A percentile compares a stretch with the other conserved stretches of the same genome.
phyloP scores from a whole-genome alignment of 2,113 vertebrate genomes.

The Rostratula benghalensis region DNA sequence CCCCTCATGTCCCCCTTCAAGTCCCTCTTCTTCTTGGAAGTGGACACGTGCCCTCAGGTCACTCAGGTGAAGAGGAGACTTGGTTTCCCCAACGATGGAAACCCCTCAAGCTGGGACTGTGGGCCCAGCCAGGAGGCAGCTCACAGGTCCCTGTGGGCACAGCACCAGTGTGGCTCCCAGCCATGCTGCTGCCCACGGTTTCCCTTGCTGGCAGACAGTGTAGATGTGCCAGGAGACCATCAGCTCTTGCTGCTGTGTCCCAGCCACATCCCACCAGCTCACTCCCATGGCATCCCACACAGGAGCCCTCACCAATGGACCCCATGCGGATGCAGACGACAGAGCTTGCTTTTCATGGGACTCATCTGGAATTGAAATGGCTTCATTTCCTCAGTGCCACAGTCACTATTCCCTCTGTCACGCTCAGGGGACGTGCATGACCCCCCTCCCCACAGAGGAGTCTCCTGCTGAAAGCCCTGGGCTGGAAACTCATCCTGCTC shows the following conservation, averaged over 20 bases:
- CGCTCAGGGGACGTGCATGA: rapidly evolving
- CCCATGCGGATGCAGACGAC: rapidly evolving
- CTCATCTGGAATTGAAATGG: not conserved
- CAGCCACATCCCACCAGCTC: not conserved
- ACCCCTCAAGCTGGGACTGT: rapidly evolving
- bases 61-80: not conserved
- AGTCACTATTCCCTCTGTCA: not conserved
- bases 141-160: not conserved
- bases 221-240: not conserved
- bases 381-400: not conserved
- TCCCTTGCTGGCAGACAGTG: not conserved
- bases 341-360: not conserved
- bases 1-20: not conserved
- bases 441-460: not conserved
- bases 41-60: not conserved
- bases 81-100: not conserved
- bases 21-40: not conserved
- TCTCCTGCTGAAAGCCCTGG: not conserved
- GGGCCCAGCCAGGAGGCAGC: not conserved
- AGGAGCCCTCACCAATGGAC: not conserved
- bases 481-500: not conserved
- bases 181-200: not conserved
- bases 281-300: not conserved
- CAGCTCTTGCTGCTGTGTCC: not conserved
- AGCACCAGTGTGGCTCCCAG: not conserved